These are phyloP conservation scores for Venustoraphidia nigricollis DNA, from an alignment of 2,888 invertebrate genomes.

Conservation along the genomic window DNA sequence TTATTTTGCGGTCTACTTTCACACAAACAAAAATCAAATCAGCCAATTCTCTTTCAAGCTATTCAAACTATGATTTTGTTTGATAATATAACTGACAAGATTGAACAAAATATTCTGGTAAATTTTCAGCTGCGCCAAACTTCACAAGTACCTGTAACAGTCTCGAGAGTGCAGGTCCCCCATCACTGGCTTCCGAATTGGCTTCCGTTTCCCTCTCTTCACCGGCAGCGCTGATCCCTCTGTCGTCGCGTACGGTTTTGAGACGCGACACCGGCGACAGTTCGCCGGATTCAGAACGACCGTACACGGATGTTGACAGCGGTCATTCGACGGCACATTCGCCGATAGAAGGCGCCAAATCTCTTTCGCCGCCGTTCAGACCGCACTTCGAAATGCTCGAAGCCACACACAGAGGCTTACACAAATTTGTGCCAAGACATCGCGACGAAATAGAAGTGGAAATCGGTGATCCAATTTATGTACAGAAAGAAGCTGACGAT, in stretches of 20 bases:
- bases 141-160: constrained; percentile 1
- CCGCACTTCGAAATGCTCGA: constrained; percentile 70
- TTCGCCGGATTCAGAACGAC: constrained; percentile 72
- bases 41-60: too few species aligned
- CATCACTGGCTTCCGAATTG: constrained; percentile 23
- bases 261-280: constrained; percentile 64
- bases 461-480: constrained; percentile 93
- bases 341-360: constrained; percentile 73
- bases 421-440: constrained; percentile 90
- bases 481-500: constrained; percentile 92
- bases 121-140: not conserved
- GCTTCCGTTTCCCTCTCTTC: constrained; percentile 16
- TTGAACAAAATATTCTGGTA: not conserved
- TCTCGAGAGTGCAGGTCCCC: constrained; percentile 14
- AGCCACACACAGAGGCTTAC: constrained; percentile 88
- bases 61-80: not conserved
- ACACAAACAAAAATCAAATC: too few species aligned
- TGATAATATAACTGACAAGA: not conserved
- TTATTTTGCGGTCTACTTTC: too few species aligned
- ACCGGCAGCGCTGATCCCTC: constrained; percentile 12
- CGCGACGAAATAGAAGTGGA: constrained; percentile 92
- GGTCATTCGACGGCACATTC: constrained; percentile 87
- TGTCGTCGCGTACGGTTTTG: constrained; percentile 43
- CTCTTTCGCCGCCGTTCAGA: constrained; percentile 51
- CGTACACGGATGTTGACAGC: constrained; percentile 70